phyloP scores from a whole-genome alignment of 2,113 vertebrate species.

The Lepisosteus oculatus region DNA sequence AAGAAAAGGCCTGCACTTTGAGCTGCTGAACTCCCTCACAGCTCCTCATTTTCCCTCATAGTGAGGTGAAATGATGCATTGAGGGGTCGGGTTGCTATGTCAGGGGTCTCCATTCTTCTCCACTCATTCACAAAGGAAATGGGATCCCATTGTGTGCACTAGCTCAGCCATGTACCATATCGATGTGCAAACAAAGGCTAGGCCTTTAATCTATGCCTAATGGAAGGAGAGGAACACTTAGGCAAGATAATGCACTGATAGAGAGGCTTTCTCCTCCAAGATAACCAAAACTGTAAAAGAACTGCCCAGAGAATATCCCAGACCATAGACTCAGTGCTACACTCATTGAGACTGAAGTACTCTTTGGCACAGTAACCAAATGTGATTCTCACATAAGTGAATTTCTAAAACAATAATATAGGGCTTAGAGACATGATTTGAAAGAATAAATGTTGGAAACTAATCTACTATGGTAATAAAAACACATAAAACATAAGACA shows the following conservation, averaged over 20 bases:
- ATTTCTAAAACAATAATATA: too few relatives aligned
- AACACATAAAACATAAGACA: too few relatives aligned
- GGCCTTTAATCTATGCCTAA: slow-evolving; percentile 62
- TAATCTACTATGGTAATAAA: too few relatives aligned
- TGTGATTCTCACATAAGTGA: too few relatives aligned
- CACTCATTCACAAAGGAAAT: slow-evolving; percentile 58
- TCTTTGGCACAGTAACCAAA: too few relatives aligned
- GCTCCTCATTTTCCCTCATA: slow-evolving; percentile 42
- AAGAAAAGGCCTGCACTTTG: slow-evolving; percentile 27
- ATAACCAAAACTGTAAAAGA: not conserved
- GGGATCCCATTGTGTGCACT: slow-evolving; percentile 58
- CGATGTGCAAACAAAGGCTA: slow-evolving; percentile 58
- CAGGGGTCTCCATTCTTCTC: slow-evolving; percentile 71
- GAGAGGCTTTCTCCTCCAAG: not conserved
- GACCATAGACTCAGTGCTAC: not conserved
- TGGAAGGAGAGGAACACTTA: slow-evolving; percentile 18
- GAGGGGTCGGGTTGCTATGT: slow-evolving; percentile 65
- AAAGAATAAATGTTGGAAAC: too few relatives aligned
- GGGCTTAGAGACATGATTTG: too few relatives aligned
- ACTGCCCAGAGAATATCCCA: not conserved
- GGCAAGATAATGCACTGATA: slow-evolving; percentile 9
- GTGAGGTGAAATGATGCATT: slow-evolving; percentile 62
- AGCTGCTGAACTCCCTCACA: slow-evolving; percentile 19
- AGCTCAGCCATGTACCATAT: slow-evolving; percentile 62
- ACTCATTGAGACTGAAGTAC: not conserved